These are phyloP conservation scores for Drosophila mauritiana DNA, from an alignment of 1,140 invertebrate species.

Conservation along the genomic window DNA sequence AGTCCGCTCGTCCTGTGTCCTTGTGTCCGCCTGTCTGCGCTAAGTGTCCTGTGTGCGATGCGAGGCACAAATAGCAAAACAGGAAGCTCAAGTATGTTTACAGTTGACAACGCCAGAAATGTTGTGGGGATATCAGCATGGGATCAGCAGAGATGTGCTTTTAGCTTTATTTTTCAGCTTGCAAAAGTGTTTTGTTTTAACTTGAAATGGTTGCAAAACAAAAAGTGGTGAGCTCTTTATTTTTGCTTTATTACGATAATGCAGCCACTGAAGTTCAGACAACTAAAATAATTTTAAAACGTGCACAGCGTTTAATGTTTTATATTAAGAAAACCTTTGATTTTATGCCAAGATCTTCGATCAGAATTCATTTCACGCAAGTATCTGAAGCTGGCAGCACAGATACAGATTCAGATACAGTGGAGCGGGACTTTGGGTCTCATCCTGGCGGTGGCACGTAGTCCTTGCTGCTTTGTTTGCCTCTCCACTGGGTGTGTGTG, in stretches of 20 bases:
- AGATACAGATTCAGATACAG: not conserved
- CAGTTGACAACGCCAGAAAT: constrained; percentile 79
- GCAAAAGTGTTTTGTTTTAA: not conserved
- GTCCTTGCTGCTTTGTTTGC: constrained; percentile 49
- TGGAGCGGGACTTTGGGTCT: constrained; percentile 10
- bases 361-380: not conserved
- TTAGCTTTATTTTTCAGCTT: constrained; percentile 7
- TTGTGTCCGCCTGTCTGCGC: constrained; percentile 32
- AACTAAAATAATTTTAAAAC: too few relatives aligned
- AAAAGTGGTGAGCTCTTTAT: too few relatives aligned
- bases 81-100: constrained; percentile 83
- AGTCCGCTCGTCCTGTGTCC: not conserved
- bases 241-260: too few relatives aligned
- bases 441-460: constrained; percentile 39
- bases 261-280: too few relatives aligned
- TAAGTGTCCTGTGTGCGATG: constrained; percentile 57
- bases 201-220: not conserved
- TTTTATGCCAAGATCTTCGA: not conserved
- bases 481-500: constrained; percentile 12
- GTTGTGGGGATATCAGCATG: constrained; percentile 39
- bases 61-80: constrained; percentile 77
- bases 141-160: constrained; percentile 29
- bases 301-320: too few relatives aligned
- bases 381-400: constrained; percentile 16
- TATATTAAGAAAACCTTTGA: too few relatives aligned